Evolutionary conservation across 2,113 vertebrate genomes (phyloP), one percentile per base, ranked within the genome.

Genomic region (Hippoglossus stenolepis): DNA sequence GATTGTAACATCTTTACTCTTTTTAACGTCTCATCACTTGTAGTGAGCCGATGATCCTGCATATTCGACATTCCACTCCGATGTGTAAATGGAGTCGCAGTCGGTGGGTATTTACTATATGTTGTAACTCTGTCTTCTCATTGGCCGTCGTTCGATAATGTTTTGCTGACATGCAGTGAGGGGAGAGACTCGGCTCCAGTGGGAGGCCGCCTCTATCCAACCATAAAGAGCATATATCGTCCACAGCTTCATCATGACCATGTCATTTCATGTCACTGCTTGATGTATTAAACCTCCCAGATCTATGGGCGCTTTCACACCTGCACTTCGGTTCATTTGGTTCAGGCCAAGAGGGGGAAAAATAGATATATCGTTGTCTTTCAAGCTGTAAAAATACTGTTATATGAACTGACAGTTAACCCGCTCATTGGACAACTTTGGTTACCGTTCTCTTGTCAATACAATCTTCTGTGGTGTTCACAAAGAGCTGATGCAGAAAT

Each of bases 91-190:
- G 0, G 38, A 69, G 38, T 79, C 26, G 7, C 45, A 43, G 26
- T 43, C 10, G 21, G 63, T 54, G 63, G 49, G 47, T 63, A 20
- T 83, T 78, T 68, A 56, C 54, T 59, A 38, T 71, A 7, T 2
- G 18, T 10, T 49, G 63, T 66, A 70, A 69, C 53, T 72, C 79
- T 82, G 62, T 73, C 63, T 31, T 18, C 65, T 63, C 47, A n/a
- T 35, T n/a, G 40, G 51, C 58, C 2, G 1, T 7, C 24, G 11
- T 57, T 86, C 54, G 20, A 84, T 84, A 69, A 61, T 26, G 7
- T 63, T 69, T 53, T 73, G 31, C 59, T 66, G 43, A 66, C 68
- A 2, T 7, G 38, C 76, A 69, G 86, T 49, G 74, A 79, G 45
- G 17, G 26, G 43, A 18, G 40, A 58, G 61, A 62, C 60, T 43